Conservation (phyloP, 2,113 vertebrate genomes). For the Amphiprion ocellaris region DNA sequence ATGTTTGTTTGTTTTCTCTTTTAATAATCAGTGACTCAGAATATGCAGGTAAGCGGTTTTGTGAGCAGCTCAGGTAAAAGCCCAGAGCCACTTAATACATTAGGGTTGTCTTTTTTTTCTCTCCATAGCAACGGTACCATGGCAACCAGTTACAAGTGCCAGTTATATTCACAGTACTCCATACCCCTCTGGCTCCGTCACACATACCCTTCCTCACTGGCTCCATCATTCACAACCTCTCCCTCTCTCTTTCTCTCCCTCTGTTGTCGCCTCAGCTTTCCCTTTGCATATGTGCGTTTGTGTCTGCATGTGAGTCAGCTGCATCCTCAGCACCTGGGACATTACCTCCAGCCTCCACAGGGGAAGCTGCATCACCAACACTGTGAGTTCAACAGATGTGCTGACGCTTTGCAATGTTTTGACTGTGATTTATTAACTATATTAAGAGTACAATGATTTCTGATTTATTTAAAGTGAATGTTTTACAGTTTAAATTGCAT, state of each 20-base stretch:
- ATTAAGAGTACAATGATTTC: not conserved
- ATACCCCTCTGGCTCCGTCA: slow-evolving; percentile 52
- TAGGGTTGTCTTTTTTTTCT: slow-evolving; percentile 50
- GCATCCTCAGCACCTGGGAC: slow-evolving; percentile 70
- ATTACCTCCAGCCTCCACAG: slow-evolving; percentile 45
- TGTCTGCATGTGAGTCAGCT: slow-evolving; percentile 59
- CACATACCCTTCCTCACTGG: slow-evolving; percentile 52
- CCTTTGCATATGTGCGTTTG: slow-evolving; percentile 20
- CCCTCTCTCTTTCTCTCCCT: slow-evolving; percentile 31
- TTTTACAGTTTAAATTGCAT: not conserved
- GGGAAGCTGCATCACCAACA: slow-evolving; percentile 43
- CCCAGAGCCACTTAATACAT: slow-evolving; percentile 41
- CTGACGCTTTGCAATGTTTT: not conserved
- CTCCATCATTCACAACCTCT: slow-evolving; percentile 44
- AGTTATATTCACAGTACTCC: slow-evolving; percentile 67
- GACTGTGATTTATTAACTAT: too few species aligned
- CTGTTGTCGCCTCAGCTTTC: slow-evolving; percentile 1
- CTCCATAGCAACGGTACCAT: slow-evolving; percentile 77
- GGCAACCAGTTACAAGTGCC: slow-evolving; percentile 71
- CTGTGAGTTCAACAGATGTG: slow-evolving; percentile 61
- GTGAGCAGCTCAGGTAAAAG: slow-evolving; percentile 25
- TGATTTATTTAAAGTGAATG: not conserved
- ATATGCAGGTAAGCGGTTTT: slow-evolving; percentile 2
- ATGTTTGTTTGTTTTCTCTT: not conserved
- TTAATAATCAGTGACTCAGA: not conserved